A percentile compares a stretch with the other conserved stretches of the same genome.
phyloP scores from a whole-genome alignment of 2,888 invertebrate species.

The Noctua comes region DNA sequence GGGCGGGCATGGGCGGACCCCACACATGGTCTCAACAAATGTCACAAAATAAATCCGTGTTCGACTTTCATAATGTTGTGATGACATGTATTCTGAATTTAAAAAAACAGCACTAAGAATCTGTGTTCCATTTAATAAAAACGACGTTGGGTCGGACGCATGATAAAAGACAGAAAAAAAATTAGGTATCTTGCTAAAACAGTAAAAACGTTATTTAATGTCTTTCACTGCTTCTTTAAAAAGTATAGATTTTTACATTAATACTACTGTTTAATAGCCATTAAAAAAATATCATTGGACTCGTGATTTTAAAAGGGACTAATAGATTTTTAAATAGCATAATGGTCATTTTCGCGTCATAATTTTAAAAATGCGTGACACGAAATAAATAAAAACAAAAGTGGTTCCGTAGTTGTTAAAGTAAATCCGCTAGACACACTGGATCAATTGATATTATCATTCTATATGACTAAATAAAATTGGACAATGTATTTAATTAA shows the following conservation, averaged over 20 bases:
- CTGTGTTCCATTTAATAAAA: background rate
- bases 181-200: too few relatives aligned
- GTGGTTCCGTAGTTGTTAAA: slow-evolving; percentile 1
- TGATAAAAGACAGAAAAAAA: too few relatives aligned
- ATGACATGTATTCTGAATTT: background rate
- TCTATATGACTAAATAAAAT: background rate
- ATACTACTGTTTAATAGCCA: background rate
- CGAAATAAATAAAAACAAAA: background rate
- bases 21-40: slow-evolving; percentile 84
- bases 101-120: background rate
- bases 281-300: background rate
- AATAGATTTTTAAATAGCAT: background rate
- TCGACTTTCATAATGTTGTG: slow-evolving; percentile 5
- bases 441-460: background rate
- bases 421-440: background rate
- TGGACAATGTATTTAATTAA: too few relatives aligned
- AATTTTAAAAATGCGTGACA: background rate
- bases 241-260: background rate
- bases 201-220: background rate
- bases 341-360: background rate
- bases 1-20: slow-evolving; percentile 73
- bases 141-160: background rate
- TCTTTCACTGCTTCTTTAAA: background rate
- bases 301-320: background rate
- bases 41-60: slow-evolving; percentile 70